Evolutionary conservation across 1,140 invertebrate genomes (phyloP), one percentile per base, ranked within the genome.

Genomic region (Matsumurasca onukii): DNA sequence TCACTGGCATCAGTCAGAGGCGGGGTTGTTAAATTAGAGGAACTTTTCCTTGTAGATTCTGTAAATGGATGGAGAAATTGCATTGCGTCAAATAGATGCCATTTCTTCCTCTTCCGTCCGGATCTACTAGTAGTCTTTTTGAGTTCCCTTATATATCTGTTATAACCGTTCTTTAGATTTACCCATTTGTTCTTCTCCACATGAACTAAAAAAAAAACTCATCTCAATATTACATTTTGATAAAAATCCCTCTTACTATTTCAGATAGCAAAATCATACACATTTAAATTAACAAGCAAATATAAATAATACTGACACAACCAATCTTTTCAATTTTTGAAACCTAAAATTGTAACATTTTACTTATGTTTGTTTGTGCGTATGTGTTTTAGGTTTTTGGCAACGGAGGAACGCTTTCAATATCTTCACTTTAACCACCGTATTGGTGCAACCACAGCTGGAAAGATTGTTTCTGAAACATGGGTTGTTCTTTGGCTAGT

Each of bases 121-220:
- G 57, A 61, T 25, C 57, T 29, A 61, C 57, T 61, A 15, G 57
- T 22, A 3, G 29, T 61, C 20, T 61, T 61, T 20, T 61, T 61
- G 15, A 31, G 5, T 29, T 61, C 57, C 20, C 12, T 9, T 30
- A 64, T 24, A 20, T 69, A 48, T 64, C 61, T 39, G 15, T 27
- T 24, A 48, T 24, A 68, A 5, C 31, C 27, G 34, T 64, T 39
- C 3, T 59, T 31, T 29, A 69, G 39, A 64, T 59, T 69, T 31
- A 34, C 52, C 48, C 39, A 69, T 27, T 45, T 65, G 64, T 65
- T 64, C 59, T 69, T 69, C 12, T 61, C 64, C 25, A 64, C 45
- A 20, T 20, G 0, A 27, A 27, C 68, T 69, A 13, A 61, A 61
- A 61, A 61, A 3, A 31, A 61, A 25, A 12, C 29, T 27, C 3